Base-by-base conservation (phyloP, 2,797 vertebrate genomes). In the Chaenodraco wilsoni region DNA sequence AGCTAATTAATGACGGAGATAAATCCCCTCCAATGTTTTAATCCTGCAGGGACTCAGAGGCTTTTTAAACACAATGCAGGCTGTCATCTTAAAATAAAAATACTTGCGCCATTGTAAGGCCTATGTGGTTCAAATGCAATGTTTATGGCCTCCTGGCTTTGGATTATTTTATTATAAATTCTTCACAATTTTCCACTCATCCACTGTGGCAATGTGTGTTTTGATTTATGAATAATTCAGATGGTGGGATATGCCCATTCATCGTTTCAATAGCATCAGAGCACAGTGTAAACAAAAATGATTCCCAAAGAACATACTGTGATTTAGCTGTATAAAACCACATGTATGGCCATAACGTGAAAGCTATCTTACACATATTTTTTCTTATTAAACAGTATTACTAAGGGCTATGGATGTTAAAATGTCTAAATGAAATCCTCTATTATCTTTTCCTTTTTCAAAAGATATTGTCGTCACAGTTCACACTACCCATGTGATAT, bases 1-100 rank as follows among this genome's bases (percentile, higher is more conserved):
- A 81, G 78, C 72, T 85, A 88, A 89, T 91, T 89, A 87, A 88
- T 85, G 72, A 76, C 69, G 67, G 65, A 74, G 80, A 79, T 84
- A 75, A 78, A 48, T 65, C 37, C 33, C 51, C 60, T 84, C 55
- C 51, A 69, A 65, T 58, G 52, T 82, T 65, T 71, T 33, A 15
- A 65, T 57, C 60, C 75, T 49, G 12, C n/a, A 3, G 45, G 76
- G 76, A 83, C 43, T 65, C 48, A 46, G 48, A 73, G 59, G 69
- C 56, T 51, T 71, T 67, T 76, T 21, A 83, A 67, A 88, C 43
- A 81, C 4, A 17, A 59, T 79, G 70, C 40, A 58, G 58, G 50
- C 54, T 58, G 23, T 66, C 19, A 75, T 80, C 79, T 85, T 13
- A 78, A 55, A 72, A 41, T n/a, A 4, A 41, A 71, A 68, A 61